Conservation (phyloP, 2,888 invertebrate genomes). For the Mantis religiosa region DNA sequence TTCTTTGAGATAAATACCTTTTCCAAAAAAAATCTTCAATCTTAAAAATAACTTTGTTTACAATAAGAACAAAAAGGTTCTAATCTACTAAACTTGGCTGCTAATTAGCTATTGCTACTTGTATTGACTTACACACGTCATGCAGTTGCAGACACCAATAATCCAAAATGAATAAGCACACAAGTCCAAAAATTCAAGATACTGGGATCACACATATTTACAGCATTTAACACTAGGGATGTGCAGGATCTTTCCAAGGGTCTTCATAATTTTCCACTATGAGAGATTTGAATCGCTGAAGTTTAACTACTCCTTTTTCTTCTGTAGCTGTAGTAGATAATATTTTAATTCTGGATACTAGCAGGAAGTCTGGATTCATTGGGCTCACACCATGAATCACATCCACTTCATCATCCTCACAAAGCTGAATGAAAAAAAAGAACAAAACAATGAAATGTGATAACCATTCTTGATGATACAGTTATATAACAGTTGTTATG, state of each 20-base stretch:
- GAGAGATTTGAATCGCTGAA: conserved; percentile 64
- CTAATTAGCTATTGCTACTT: no score
- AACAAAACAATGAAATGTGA: background rate
- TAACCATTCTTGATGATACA: no score
- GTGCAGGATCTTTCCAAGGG: conserved; percentile 44
- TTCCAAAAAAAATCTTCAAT: no score
- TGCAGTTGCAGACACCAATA: no score
- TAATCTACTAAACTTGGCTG: no score
- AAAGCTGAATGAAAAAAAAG: conserved; percentile 48
- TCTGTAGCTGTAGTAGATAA: conserved; percentile 52
- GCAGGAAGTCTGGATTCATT: conserved; percentile 63
- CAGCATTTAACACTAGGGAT: background rate
- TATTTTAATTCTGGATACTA: conserved; percentile 66
- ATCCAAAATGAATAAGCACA: no score
- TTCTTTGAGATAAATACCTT: no score
- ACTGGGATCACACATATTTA: background rate
- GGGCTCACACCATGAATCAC: conserved; percentile 63
- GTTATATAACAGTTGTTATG: no score
- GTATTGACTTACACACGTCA: no score
- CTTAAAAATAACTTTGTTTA: no score
- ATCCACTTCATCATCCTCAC: conserved; percentile 73
- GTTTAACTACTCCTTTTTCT: conserved; percentile 55
- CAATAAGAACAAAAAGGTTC: no score
- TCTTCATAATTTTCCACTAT: conserved; percentile 69
- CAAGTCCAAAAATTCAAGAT: no score